These are phyloP conservation scores for Gymnoscopelus braueri DNA, from an alignment of 2,797 vertebrate species.

Conservation along the genomic window DNA sequence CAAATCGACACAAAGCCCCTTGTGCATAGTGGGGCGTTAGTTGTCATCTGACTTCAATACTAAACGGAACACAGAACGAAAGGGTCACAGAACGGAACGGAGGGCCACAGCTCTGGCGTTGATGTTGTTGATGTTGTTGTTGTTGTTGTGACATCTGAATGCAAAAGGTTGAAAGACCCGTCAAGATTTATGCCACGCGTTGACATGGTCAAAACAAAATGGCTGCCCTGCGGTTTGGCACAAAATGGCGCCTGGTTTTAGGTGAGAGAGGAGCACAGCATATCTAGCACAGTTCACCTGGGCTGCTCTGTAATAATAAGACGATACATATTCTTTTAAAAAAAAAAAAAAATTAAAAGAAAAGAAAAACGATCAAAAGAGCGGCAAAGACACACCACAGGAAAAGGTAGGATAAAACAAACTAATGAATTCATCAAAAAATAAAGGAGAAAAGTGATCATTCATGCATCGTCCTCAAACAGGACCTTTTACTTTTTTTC, in stretches of 20 bases:
- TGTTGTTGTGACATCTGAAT: slow-evolving; percentile 49
- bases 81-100: slow-evolving; percentile 11
- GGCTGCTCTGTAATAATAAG: slow-evolving; percentile 74
- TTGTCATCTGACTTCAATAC: slow-evolving; percentile 49
- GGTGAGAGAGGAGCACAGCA: slow-evolving; percentile 66
- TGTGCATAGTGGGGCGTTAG: slow-evolving; percentile 62
- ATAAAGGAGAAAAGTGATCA: slow-evolving; percentile 69
- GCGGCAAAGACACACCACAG: slow-evolving; percentile 83
- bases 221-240: slow-evolving; percentile 75
- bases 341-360: slow-evolving; percentile 16
- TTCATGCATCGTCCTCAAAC: slow-evolving; percentile 90
- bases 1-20: slow-evolving; percentile 64
- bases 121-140: too few relatives aligned
- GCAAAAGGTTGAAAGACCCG: slow-evolving; percentile 35
- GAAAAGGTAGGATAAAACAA: slow-evolving; percentile 81
- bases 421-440: slow-evolving; percentile 85
- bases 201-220: slow-evolving; percentile 46
- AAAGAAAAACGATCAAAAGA: slow-evolving; percentile 66
- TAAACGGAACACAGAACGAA: slow-evolving; percentile 34
- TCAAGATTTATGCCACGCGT: slow-evolving; percentile 44
- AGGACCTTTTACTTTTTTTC: slow-evolving; percentile 71
- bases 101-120: slow-evolving; percentile 15
- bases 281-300: slow-evolving; percentile 69
- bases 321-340: slow-evolving; percentile 63
- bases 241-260: slow-evolving; percentile 72